Evolutionary conservation across 30 jellyfish, hydroid and myxozoan genomes (phyloP).

Genomic region (Nemopilema nomurai): DNA sequence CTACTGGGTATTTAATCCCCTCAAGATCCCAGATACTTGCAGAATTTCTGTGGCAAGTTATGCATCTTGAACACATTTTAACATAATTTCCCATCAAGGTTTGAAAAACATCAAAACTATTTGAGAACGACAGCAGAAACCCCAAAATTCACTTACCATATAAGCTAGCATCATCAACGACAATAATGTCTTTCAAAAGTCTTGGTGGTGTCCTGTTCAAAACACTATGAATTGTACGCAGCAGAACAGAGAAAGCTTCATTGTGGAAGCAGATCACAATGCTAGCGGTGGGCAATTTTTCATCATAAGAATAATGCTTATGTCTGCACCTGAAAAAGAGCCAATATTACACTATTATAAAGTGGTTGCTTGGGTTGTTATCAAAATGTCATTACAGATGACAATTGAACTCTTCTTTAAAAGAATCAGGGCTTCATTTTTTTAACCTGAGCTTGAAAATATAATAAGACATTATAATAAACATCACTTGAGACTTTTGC

Average conservation of each 20-base stretch:
- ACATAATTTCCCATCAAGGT: no score
- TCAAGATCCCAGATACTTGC: no score
- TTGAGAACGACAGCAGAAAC: not conserved
- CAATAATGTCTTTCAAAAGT: slow-evolving; percentile 74
- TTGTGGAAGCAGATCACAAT: slow-evolving; percentile 95
- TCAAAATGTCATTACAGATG: not conserved
- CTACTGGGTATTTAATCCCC: no score
- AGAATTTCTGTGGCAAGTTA: no score
- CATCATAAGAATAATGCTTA: slow-evolving; percentile 78
- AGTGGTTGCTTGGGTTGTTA: not conserved
- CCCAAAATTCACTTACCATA: slow-evolving; percentile 65
- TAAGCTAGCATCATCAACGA: slow-evolving; percentile 94
- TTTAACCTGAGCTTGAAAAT: no score
- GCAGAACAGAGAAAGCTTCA: slow-evolving; percentile 88
- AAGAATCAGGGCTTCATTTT: not conserved
- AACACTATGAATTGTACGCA: slow-evolving; percentile 94
- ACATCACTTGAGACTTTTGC: no score
- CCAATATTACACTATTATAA: no score
- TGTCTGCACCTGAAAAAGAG: slow-evolving; percentile 71
- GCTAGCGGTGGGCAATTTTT: slow-evolving; percentile 92
- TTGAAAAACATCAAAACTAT: no score
- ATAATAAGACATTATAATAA: no score
- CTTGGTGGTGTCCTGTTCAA: slow-evolving; percentile 94
- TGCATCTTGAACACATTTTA: no score
- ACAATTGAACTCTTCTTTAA: not conserved